phyloP scores from a whole-genome alignment of 2,113 vertebrate genomes.

The Ailuropoda melanoleuca region DNA sequence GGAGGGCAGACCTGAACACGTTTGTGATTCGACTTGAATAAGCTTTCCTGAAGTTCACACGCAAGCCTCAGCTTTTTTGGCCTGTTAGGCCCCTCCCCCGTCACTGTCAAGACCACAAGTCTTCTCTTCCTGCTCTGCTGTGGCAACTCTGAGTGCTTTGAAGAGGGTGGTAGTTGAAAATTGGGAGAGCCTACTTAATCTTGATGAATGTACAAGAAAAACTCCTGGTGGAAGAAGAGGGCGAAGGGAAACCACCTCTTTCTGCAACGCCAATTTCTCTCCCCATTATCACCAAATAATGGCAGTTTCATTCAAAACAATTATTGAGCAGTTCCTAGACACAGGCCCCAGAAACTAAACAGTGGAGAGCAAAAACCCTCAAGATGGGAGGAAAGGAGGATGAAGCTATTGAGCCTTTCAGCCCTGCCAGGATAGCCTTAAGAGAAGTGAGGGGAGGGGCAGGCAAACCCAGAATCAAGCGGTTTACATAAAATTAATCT shows the following conservation, averaged over 20 bases:
- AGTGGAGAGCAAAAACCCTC: background rate
- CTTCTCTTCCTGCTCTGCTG: background rate
- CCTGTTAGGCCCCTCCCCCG: background rate
- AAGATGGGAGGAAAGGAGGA: background rate
- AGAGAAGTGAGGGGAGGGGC: background rate
- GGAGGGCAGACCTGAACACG: background rate
- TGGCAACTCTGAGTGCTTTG: background rate
- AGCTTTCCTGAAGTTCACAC: background rate
- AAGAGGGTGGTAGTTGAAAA: background rate
- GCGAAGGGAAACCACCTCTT: accelerated
- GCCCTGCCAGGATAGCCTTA: background rate
- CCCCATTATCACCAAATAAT: background rate
- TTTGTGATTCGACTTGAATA: background rate
- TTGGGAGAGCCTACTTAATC: background rate
- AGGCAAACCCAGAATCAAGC: background rate
- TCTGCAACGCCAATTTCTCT: background rate
- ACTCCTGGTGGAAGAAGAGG: no score
- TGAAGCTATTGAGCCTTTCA: background rate
- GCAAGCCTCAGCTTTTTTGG: background rate
- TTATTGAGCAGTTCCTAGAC: background rate
- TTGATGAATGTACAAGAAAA: background rate
- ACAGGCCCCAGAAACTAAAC: background rate
- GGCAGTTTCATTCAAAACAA: background rate
- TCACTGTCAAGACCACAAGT: background rate
- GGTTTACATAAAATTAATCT: background rate